A percentile compares a stretch with the other conserved stretches of the same genome.
Evolutionary conservation across 2,888 invertebrate genomes (phyloP).

Genomic region (Troides helena): DNA sequence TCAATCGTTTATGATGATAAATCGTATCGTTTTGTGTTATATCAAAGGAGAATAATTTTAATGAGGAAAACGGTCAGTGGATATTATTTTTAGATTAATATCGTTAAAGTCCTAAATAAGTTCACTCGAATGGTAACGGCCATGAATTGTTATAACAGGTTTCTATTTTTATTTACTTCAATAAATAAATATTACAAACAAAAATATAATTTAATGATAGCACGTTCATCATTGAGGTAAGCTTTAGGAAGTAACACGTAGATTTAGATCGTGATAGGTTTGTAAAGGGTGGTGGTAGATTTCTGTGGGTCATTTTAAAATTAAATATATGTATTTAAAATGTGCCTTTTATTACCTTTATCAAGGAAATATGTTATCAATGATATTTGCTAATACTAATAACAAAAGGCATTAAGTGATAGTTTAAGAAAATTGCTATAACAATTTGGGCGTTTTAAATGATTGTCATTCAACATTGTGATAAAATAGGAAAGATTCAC

Average conservation of each 20-base stretch:
- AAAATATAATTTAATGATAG: not conserved
- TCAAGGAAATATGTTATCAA: too few species aligned
- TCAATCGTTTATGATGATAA: not conserved
- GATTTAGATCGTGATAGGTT: too few species aligned
- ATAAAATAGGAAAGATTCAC: not conserved
- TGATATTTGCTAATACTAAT: too few species aligned
- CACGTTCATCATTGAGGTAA: too few species aligned
- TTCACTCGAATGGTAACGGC: not conserved
- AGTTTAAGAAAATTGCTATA: too few species aligned
- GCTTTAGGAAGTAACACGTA: too few species aligned
- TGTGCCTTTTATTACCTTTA: too few species aligned
- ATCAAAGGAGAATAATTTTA: slow-evolving; percentile 2
- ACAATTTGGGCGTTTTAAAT: not conserved
- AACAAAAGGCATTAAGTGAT: too few species aligned
- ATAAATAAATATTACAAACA: not conserved
- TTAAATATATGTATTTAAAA: too few species aligned
- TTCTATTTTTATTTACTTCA: not conserved
- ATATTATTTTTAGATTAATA: not conserved
- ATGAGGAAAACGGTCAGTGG: slow-evolving; percentile 4
- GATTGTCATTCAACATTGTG: not conserved
- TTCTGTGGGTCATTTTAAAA: too few species aligned
- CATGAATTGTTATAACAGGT: not conserved
- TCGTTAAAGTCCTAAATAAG: not conserved
- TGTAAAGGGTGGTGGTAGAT: too few species aligned
- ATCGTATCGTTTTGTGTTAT: not conserved